phyloP scores from a whole-genome alignment of 2,888 invertebrate species.

The Platycheirus rosarum region DNA sequence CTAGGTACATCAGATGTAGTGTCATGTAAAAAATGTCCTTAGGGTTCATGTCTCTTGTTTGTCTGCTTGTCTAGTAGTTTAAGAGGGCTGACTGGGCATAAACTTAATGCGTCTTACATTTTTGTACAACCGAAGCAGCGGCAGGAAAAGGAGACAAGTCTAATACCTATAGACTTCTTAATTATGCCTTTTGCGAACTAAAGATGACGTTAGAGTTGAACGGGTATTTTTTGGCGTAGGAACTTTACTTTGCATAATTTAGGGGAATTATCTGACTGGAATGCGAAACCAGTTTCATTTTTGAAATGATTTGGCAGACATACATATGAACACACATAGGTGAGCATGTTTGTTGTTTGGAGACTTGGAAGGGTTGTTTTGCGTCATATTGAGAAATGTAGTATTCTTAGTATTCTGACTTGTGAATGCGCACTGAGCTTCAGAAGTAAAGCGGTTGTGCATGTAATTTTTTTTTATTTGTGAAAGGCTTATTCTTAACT shows the following conservation, averaged over 20 bases:
- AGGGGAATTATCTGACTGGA: conserved; percentile 11
- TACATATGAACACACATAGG: conserved; percentile 20
- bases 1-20: not conserved
- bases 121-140: not conserved
- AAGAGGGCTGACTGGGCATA: not conserved
- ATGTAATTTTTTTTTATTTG: not conserved
- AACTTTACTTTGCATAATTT: conserved; percentile 34
- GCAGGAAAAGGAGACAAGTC: no score
- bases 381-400: not conserved
- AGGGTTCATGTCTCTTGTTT: no score
- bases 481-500: not conserved
- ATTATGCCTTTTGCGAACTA: not conserved
- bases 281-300: conserved; percentile 35
- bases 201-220: conserved; percentile 15
- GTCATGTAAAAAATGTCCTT: not conserved
- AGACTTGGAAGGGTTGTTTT: conserved; percentile 12
- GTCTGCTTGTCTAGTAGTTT: not conserved
- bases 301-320: no score
- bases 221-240: conserved; percentile 10
- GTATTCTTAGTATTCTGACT: no score
- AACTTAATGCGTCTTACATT: not conserved
- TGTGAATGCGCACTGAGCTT: no score
- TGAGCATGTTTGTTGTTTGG: no score
- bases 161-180: not conserved
- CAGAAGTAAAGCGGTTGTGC: no score